Percentiles rank a stretch among this genome's conserved stretches.
Evolutionary conservation across 2,797 vertebrate species (phyloP).

Genomic region (Sebastes nivosus): DNA sequence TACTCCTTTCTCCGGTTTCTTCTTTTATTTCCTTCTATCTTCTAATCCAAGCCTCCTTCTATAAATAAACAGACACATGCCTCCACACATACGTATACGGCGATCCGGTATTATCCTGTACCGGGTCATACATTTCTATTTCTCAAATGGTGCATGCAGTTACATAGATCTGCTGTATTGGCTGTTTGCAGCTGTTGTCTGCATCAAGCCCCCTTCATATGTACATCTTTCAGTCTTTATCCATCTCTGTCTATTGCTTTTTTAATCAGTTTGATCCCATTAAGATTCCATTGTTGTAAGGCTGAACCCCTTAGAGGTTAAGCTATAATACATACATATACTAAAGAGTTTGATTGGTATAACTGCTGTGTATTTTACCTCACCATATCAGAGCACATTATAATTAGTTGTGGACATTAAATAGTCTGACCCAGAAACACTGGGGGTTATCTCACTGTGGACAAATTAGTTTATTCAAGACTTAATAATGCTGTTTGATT

Average conservation of each 20-base stretch:
- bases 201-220: neutral
- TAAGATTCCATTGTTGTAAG: slow-evolving; percentile 6
- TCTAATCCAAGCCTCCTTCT: slow-evolving; percentile 27
- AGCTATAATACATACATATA: slow-evolving; percentile 14
- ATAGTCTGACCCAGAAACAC: neutral
- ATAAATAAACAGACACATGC: slow-evolving; percentile 41
- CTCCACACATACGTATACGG: neutral
- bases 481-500: neutral
- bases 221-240: neutral
- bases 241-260: slow-evolving; percentile 4
- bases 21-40: slow-evolving; percentile 19
- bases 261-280: slow-evolving; percentile 52
- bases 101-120: neutral
- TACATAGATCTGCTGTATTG: slow-evolving; percentile 16
- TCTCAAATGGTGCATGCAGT: neutral
- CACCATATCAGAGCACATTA: slow-evolving; percentile 3
- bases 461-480: slow-evolving; percentile 15
- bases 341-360: slow-evolving; percentile 26
- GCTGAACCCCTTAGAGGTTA: slow-evolving; percentile 13
- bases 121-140: neutral
- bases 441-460: neutral
- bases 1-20: neutral
- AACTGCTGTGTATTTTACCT: slow-evolving; percentile 22
- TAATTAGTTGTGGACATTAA: slow-evolving; percentile 18
- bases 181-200: slow-evolving; percentile 2